Conservation (phyloP, 1,140 invertebrate species). For the Drosophila ercepeae region DNA sequence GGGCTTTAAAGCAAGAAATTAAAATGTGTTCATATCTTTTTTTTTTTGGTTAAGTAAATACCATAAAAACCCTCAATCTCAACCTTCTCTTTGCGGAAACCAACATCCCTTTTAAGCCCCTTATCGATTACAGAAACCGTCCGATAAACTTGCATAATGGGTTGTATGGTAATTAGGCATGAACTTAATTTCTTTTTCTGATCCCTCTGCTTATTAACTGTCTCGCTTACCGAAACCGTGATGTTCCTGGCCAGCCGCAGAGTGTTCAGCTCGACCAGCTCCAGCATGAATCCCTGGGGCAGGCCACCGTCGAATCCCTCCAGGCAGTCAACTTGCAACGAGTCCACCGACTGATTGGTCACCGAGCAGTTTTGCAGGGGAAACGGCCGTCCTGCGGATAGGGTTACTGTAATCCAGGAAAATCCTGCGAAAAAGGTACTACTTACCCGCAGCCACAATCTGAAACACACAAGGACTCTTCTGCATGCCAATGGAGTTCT, state of each 20-base stretch:
- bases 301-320: constrained; percentile 94
- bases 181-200: not conserved
- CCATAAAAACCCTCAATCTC: not conserved
- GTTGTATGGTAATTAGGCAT: not conserved
- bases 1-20: not conserved
- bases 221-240: constrained; percentile 70
- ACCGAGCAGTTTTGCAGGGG: constrained; percentile 94
- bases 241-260: constrained; percentile 84
- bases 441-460: constrained; percentile 88
- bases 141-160: not conserved
- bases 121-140: constrained; percentile 2
- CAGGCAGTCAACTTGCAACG: constrained; percentile 90
- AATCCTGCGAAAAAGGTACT: not conserved
- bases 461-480: constrained; percentile 94
- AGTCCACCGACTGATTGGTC: constrained; percentile 93
- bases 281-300: constrained; percentile 91
- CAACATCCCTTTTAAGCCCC: not conserved
- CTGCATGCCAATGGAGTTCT: constrained; percentile 92
- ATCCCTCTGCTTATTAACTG: constrained; percentile 14
- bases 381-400: constrained; percentile 90
- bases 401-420: constrained; percentile 2
- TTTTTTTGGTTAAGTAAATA: not conserved
- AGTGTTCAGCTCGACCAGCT: constrained; percentile 88
- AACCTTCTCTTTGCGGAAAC: not conserved
- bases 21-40: too few species aligned